A percentile compares a stretch with the other conserved stretches of the same genome.
phyloP scores from a whole-genome alignment of 2,888 invertebrate species.

The Leptinotarsa peninsularis region DNA sequence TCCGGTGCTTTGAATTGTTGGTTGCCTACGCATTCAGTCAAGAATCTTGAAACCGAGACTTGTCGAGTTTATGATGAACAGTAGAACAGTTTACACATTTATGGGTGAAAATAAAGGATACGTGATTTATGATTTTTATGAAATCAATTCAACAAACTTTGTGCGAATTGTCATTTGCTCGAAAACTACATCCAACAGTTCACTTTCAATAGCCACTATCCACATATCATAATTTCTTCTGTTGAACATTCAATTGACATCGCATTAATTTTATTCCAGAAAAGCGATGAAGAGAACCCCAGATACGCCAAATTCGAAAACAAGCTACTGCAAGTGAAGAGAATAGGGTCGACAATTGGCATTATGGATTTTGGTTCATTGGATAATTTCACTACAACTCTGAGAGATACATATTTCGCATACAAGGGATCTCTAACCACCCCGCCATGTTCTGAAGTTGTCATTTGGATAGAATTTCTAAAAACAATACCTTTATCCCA shows the following conservation, averaged over 20 bases:
- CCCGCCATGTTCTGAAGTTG: slow-evolving; percentile 83
- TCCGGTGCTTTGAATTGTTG: too few species aligned
- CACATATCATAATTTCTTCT: background rate
- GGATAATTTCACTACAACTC: slow-evolving; percentile 70
- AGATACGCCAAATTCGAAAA: slow-evolving; percentile 50
- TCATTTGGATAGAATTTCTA: slow-evolving; percentile 84
- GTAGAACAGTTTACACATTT: background rate
- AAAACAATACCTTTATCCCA: slow-evolving; percentile 79
- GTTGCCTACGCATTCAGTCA: too few species aligned
- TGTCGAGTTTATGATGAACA: too few species aligned
- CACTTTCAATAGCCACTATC: background rate
- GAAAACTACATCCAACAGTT: background rate
- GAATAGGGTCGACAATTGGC: slow-evolving; percentile 71
- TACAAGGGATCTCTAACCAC: slow-evolving; percentile 86
- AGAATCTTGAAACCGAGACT: too few species aligned
- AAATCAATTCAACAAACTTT: too few species aligned
- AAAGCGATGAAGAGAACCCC: slow-evolving; percentile 38
- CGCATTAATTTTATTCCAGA: slow-evolving; percentile 32
- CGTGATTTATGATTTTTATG: background rate
- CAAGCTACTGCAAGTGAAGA: slow-evolving; percentile 71
- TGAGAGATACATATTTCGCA: slow-evolving; percentile 78
- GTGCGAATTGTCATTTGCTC: background rate
- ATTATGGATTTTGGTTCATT: slow-evolving; percentile 75
- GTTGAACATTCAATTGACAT: background rate
- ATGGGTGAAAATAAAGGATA: background rate